Evolutionary conservation across 2,113 vertebrate genomes (phyloP).

Genomic region (Catagonus wagneri): DNA sequence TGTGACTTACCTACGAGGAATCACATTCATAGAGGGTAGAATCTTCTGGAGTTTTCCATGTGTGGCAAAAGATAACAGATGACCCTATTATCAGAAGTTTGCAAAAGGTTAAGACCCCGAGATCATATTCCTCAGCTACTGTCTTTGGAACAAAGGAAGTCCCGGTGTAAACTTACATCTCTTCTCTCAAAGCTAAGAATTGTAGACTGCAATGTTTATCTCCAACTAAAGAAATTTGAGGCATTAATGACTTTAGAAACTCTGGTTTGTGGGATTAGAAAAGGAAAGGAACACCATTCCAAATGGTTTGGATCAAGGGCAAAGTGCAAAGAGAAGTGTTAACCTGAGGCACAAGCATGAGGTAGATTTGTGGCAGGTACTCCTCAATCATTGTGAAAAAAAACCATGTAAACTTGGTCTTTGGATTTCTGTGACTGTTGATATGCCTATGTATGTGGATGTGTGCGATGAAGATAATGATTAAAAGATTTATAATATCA

Average conservation of each 20-base stretch:
- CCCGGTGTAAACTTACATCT: background rate
- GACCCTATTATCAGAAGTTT: background rate
- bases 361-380: background rate
- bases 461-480: background rate
- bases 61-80: background rate
- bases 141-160: background rate
- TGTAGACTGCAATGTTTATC: background rate
- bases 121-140: background rate
- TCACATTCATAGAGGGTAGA: background rate
- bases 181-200: background rate
- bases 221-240: conserved; percentile 4
- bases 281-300: background rate
- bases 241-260: background rate
- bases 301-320: background rate
- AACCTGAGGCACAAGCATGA: background rate
- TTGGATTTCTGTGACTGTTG: background rate
- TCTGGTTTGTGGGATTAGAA: background rate
- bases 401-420: background rate
- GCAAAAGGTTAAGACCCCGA: background rate
- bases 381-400: background rate
- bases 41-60: background rate
- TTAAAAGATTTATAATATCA: conserved; percentile 23
- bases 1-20: background rate
- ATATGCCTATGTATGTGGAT: background rate
- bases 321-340: background rate